A percentile compares a stretch with the other conserved stretches of the same genome.
Evolutionary conservation across 2,113 vertebrate species (phyloP).

Genomic region (Centropristis striata): DNA sequence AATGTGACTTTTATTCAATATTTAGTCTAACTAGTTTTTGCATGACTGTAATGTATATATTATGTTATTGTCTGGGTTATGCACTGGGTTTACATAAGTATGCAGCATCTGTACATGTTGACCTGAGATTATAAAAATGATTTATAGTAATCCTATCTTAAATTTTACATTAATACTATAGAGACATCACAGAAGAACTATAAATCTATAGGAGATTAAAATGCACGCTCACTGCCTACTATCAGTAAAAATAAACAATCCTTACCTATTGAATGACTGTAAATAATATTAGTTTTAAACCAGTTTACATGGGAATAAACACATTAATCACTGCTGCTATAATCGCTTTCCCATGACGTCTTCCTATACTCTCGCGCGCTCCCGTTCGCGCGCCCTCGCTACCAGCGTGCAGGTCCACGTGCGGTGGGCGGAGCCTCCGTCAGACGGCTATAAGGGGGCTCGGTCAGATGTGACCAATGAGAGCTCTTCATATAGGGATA

Average conservation of each 20-base stretch:
- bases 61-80: neutral
- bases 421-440: conserved; percentile 12
- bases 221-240: too few relatives aligned
- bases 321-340: too few relatives aligned
- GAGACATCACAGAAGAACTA: neutral
- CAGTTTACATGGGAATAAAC: too few relatives aligned
- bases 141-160: conserved; percentile 1
- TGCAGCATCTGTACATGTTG: neutral
- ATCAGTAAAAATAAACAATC: too few relatives aligned
- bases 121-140: neutral
- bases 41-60: too few relatives aligned
- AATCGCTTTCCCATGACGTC: neutral
- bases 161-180: neutral
- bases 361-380: neutral
- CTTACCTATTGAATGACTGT: too few relatives aligned
- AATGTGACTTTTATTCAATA: too few relatives aligned
- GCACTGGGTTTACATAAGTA: too few relatives aligned
- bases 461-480: conserved; percentile 45
- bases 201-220: conserved; percentile 7
- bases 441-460: conserved; percentile 21
- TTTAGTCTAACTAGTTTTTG: too few relatives aligned
- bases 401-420: conserved; percentile 15
- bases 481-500: neutral
- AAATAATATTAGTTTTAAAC: too few relatives aligned
- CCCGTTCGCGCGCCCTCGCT: neutral